Conservation (phyloP, 2,113 vertebrate species). For the Meriones unguiculatus region DNA sequence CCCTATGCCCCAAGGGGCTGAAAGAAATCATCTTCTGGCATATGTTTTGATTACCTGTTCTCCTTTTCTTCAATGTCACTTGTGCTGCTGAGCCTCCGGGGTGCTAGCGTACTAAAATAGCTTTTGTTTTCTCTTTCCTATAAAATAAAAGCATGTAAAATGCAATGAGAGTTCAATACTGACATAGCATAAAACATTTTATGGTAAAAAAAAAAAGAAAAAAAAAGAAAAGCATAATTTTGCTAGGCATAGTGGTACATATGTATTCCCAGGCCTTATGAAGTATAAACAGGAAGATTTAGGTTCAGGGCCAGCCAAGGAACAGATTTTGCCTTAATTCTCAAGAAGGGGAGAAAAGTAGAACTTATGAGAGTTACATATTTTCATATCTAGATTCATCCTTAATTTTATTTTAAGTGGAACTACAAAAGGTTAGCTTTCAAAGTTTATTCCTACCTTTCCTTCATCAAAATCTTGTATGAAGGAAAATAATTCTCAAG, state of each 20-base stretch:
- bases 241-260: not conserved
- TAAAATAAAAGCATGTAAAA: slow-evolving; percentile 69
- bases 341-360: not conserved
- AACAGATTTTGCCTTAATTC: not conserved
- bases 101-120: slow-evolving; percentile 84
- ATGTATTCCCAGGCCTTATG: not conserved
- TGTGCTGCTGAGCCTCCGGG: slow-evolving; percentile 84
- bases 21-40: slow-evolving; percentile 18
- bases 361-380: too few relatives aligned
- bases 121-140: slow-evolving; percentile 88
- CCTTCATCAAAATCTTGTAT: not conserved
- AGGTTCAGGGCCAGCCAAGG: not conserved
- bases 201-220: not conserved
- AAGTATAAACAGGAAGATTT: not conserved
- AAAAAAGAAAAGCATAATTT: not conserved
- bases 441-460: not conserved
- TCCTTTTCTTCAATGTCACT: slow-evolving; percentile 89
- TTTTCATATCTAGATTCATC: not conserved
- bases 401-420: not conserved
- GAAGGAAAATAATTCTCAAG: not conserved
- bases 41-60: slow-evolving; percentile 86
- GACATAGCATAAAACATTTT: not conserved
- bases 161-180: not conserved
- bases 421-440: not conserved
- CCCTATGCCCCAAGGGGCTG: not conserved